Percentiles rank a stretch among this genome's conserved stretches.
Conservation (phyloP, 1,140 invertebrate genomes). For the Thaumetopoea pityocampa region DNA sequence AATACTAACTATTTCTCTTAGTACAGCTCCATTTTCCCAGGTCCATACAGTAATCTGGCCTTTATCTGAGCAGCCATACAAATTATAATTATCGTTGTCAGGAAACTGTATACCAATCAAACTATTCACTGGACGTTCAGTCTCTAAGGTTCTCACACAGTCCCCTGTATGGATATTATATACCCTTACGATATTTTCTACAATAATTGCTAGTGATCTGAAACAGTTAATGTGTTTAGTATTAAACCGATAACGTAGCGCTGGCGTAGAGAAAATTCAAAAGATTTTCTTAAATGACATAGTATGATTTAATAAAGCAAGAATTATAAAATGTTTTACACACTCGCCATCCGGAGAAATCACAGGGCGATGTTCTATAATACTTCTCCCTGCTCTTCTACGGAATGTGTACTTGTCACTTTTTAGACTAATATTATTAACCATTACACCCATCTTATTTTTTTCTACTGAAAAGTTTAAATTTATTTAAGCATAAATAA, state of each 20-base stretch:
- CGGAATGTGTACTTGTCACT: constrained; percentile 48
- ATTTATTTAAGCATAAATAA: background rate
- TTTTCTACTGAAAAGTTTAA: background rate
- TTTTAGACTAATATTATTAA: constrained; percentile 18
- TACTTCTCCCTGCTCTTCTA: constrained; percentile 67
- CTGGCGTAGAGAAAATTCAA: constrained; percentile 1
- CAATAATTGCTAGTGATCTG: constrained; percentile 60
- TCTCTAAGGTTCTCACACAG: constrained; percentile 51
- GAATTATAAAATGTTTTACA: constrained; percentile 22
- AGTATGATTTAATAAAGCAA: background rate
- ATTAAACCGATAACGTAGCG: too few relatives aligned
- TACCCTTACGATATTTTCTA: constrained; percentile 58
- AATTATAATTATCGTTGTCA: constrained; percentile 56
- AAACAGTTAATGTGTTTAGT: too few relatives aligned
- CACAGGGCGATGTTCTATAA: constrained; percentile 62
- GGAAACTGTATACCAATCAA: constrained; percentile 53
- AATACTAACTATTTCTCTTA: constrained; percentile 55
- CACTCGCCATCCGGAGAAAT: constrained; percentile 72
- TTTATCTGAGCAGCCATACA: constrained; percentile 59
- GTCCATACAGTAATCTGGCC: constrained; percentile 64
- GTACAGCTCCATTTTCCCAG: constrained; percentile 63
- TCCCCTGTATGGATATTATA: constrained; percentile 65
- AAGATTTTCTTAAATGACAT: background rate
- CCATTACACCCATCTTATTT: constrained; percentile 50
- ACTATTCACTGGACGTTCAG: constrained; percentile 38